Evolutionary conservation across 2,888 invertebrate species (phyloP).

Genomic region (Bibio marci): DNA sequence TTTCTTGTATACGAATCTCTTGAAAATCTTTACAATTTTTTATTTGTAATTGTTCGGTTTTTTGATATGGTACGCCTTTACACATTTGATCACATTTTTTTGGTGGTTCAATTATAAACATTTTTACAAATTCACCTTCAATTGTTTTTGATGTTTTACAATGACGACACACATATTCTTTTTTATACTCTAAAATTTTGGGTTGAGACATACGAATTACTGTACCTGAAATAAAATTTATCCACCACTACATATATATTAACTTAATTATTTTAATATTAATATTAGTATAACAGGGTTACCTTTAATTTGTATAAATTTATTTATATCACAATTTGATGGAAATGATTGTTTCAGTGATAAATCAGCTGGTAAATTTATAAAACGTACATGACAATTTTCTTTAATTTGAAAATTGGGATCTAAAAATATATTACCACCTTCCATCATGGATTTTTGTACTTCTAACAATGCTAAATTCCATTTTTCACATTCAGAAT

Average conservation of each 20-base stretch:
- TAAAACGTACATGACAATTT: conserved; percentile 49
- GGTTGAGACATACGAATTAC: conserved; percentile 58
- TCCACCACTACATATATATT: not conserved
- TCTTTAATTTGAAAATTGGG: conserved; percentile 33
- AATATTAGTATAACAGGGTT: conserved; percentile 10
- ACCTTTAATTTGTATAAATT: conserved; percentile 58
- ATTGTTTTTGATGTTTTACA: conserved; percentile 50
- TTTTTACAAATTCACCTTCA: conserved; percentile 51
- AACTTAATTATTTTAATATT: not conserved
- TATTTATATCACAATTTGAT: conserved; percentile 48
- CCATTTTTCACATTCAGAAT: conserved; percentile 42
- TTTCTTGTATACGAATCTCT: conserved; percentile 66
- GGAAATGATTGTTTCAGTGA: conserved; percentile 48
- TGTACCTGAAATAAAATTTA: conserved; percentile 41
- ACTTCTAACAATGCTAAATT: conserved; percentile 41
- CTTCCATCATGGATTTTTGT: conserved; percentile 34
- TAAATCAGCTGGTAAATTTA: conserved; percentile 48
- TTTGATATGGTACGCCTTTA: conserved; percentile 29
- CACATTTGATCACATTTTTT: conserved; percentile 24
- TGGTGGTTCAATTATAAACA: conserved; percentile 29
- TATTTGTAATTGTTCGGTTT: conserved; percentile 32
- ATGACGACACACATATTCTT: conserved; percentile 56
- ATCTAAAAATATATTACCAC: conserved; percentile 24
- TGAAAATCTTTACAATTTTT: conserved; percentile 56
- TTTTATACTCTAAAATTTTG: conserved; percentile 58